Percentiles rank a stretch among this genome's conserved stretches.
Conservation (phyloP, 1,140 invertebrate genomes). For the Bombus confusus region DNA sequence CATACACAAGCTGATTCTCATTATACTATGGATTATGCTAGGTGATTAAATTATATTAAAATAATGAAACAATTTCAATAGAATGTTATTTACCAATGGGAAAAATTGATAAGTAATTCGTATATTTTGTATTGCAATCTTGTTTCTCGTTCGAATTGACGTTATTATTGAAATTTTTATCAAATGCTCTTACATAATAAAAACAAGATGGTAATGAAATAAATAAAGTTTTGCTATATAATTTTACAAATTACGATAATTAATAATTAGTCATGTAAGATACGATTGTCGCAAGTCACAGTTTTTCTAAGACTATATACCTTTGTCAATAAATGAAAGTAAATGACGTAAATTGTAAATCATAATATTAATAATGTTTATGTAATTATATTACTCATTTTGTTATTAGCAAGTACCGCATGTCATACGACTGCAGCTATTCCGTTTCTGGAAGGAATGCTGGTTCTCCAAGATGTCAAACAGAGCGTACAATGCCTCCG, state of each 20-base stretch:
- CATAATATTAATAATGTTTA: background rate
- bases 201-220: no score
- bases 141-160: no score
- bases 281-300: no score
- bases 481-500: conserved; percentile 83
- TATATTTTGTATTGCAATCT: background rate
- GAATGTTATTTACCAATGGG: no score
- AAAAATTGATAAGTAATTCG: background rate
- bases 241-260: no score
- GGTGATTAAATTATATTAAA: conserved; percentile 66
- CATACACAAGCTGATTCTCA: conserved; percentile 85
- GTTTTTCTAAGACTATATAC: no score
- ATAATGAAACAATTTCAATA: background rate
- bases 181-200: no score
- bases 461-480: conserved; percentile 74
- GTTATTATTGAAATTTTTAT: no score
- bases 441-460: conserved; percentile 78
- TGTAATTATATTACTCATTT: background rate
- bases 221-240: no score
- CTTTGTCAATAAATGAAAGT: no score
- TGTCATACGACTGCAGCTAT: conserved; percentile 90
- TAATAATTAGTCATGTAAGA: no score
- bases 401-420: conserved; percentile 86
- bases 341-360: no score
- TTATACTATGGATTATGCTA: conserved; percentile 83